Evolutionary conservation across 2,888 invertebrate species (phyloP).

Genomic region (Dascillus cervinus): DNA sequence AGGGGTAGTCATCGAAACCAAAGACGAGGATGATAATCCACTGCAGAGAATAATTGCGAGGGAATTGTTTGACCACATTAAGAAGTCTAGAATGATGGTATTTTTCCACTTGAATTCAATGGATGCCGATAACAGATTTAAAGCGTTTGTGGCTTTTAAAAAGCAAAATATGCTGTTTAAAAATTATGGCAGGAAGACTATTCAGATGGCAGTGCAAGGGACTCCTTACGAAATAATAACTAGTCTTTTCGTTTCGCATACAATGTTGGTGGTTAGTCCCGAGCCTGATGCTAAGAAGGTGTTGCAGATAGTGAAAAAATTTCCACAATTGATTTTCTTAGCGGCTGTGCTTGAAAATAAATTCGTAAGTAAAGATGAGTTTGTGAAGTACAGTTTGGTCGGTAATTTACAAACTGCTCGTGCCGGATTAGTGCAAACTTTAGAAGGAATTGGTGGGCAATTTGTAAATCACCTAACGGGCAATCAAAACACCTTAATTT

Average conservation of each 20-base stretch:
- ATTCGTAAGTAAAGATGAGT: slow-evolving; percentile 60
- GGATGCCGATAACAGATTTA: slow-evolving; percentile 55
- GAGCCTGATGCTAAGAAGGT: slow-evolving; percentile 55
- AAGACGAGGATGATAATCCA: slow-evolving; percentile 52
- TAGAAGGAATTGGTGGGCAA: slow-evolving; percentile 57
- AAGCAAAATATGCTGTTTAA: slow-evolving; percentile 64
- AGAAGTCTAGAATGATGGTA: slow-evolving; percentile 62
- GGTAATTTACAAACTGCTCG: slow-evolving; percentile 58
- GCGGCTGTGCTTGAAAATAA: slow-evolving; percentile 67
- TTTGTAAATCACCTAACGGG: slow-evolving; percentile 59
- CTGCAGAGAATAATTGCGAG: slow-evolving; percentile 65
- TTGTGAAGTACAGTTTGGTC: slow-evolving; percentile 57
- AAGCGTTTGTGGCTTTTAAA: slow-evolving; percentile 53
- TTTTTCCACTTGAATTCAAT: slow-evolving; percentile 69
- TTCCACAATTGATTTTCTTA: slow-evolving; percentile 58
- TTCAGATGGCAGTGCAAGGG: slow-evolving; percentile 55
- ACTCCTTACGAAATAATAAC: slow-evolving; percentile 62
- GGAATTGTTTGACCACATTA: slow-evolving; percentile 63
- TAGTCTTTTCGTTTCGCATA: slow-evolving; percentile 56
- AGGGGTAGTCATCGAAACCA: slow-evolving; percentile 17
- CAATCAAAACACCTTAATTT: slow-evolving; percentile 60
- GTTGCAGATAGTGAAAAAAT: slow-evolving; percentile 59
- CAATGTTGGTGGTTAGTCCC: slow-evolving; percentile 62
- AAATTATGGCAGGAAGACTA: slow-evolving; percentile 57
- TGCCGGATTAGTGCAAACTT: slow-evolving; percentile 59